These are phyloP conservation scores for Campylorhamphus procurvoides DNA, from an alignment of 2,113 vertebrate species.

Conservation along the genomic window DNA sequence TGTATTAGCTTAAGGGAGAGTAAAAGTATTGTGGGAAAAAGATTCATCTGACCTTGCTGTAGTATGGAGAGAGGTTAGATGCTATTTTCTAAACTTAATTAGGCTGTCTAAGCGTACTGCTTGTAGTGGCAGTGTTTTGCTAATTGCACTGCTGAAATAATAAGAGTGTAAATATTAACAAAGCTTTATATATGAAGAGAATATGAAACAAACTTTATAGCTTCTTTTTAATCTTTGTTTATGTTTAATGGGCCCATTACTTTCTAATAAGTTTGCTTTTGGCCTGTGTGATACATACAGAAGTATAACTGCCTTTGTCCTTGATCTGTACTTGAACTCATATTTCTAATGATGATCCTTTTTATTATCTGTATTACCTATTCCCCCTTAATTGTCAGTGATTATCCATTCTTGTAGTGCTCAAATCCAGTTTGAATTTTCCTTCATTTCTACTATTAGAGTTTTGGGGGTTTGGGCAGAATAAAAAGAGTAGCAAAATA, in stretches of 20 bases:
- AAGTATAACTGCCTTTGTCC: background rate
- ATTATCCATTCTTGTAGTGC: background rate
- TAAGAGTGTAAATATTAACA: background rate
- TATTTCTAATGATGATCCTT: background rate
- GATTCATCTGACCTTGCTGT: background rate
- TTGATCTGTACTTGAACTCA: background rate
- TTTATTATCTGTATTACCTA: background rate
- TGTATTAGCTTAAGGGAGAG: background rate
- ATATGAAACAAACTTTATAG: background rate
- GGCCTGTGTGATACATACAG: background rate
- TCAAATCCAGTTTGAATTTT: background rate
- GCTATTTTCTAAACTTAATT: background rate
- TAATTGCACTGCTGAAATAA: background rate
- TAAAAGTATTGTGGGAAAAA: background rate
- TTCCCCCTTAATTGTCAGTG: background rate
- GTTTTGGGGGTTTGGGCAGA: background rate
- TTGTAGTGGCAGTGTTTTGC: background rate
- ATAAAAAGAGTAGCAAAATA: background rate
- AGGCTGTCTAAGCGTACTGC: background rate
- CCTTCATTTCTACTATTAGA: background rate
- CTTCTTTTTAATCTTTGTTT: background rate
- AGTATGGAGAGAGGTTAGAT: background rate
- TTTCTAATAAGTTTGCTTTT: background rate
- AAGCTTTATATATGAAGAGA: background rate
- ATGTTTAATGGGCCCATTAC: background rate